Evolutionary conservation across 1,140 invertebrate species (phyloP), one percentile per base, ranked within the genome.

Genomic region (Physella acuta): DNA sequence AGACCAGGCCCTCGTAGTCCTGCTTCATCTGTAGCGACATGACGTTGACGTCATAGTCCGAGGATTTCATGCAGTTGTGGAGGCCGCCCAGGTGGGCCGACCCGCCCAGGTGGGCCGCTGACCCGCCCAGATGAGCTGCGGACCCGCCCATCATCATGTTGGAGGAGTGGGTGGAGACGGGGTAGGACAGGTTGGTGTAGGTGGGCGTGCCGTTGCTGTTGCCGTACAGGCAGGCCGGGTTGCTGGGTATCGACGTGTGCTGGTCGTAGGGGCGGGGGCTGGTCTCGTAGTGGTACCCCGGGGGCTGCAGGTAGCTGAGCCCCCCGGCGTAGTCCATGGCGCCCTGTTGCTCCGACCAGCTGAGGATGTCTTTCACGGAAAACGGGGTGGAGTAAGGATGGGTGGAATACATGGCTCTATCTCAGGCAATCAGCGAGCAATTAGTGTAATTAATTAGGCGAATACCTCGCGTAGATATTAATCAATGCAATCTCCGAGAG

Each of bases 281-380:
- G 33, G 59, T 72, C 20, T 67, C 70, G 28, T 60, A 72, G 28
- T 62, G 56, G 39, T 62, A 70, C 26, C 31, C 26, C n/a, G 70
- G 62, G 39, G 56, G 28, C 56, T 59, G 62, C 53, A 59, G 20
- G 49, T 66, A 66, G 24, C 65, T 55, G 20, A 17, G 20, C 1
- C 36, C n/a, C 28, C 53, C 65, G 14, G 26, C 5, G 31, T 68
- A 68, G 39, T 75, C 68, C 4, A 70, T 39, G 24, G 44, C 59
- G 33, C 34, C 28, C 24, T 49, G 44, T n/a, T 76, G 76, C 39
- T 80, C 82, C 4, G 76, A 67, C 71, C 81, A 73, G 73, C 81
- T 83, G 31, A 83, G 72, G 49, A 84, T 84, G 73, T 84, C 82
- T 70, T 83, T 85, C 14, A 85, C 81, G 1, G 81, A 82, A 58